Conservation (phyloP, 1,140 invertebrate genomes). For the Forficula auricularia region DNA sequence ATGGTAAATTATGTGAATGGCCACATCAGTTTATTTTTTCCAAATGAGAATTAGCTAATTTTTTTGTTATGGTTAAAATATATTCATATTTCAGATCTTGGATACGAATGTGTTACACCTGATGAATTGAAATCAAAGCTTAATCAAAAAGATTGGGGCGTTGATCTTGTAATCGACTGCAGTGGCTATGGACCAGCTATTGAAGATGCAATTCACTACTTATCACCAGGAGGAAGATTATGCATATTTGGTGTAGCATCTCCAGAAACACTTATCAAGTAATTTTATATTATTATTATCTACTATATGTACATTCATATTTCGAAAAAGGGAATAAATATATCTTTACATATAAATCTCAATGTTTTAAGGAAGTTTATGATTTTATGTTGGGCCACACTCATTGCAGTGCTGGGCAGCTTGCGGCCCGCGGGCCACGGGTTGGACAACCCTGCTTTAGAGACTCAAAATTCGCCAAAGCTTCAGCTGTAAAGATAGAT, state of each 20-base stretch:
- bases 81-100: constrained; percentile 36
- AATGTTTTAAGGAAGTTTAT: not conserved
- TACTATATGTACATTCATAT: not conserved
- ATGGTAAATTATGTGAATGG: too few species aligned
- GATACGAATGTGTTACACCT: constrained; percentile 33
- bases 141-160: constrained; percentile 23
- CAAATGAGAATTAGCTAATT: too few species aligned
- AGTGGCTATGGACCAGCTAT: constrained; percentile 40
- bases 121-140: constrained; percentile 27
- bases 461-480: too few species aligned
- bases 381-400: too few species aligned
- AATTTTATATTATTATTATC: not conserved
- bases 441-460: not conserved
- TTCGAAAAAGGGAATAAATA: not conserved
- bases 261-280: constrained; percentile 27
- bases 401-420: too few species aligned
- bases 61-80: too few species aligned
- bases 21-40: too few species aligned
- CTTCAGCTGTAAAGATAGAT: too few species aligned
- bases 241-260: constrained; percentile 37
- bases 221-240: constrained; percentile 31
- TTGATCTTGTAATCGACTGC: constrained; percentile 46
- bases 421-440: not conserved
- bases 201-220: constrained; percentile 28
- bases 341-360: not conserved